phyloP scores from a whole-genome alignment of 1,140 invertebrate genomes.

The Notospermus geniculatus region DNA sequence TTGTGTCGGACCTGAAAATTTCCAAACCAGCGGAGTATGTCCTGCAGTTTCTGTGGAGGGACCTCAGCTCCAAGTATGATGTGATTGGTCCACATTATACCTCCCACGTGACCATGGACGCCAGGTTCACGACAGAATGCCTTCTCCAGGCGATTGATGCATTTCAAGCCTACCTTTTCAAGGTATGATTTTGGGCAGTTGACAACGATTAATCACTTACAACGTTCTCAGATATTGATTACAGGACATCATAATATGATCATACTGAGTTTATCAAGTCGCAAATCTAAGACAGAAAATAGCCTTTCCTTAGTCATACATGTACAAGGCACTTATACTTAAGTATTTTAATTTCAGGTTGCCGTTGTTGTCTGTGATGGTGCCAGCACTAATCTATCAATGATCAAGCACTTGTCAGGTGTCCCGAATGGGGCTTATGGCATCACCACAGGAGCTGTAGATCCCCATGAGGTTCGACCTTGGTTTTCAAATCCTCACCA shows the following conservation, averaged over 20 bases:
- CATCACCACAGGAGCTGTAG: neutral
- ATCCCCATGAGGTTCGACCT: neutral
- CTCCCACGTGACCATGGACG: neutral
- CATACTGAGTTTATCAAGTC: too few species aligned
- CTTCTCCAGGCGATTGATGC: neutral
- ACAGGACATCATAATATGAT: too few species aligned
- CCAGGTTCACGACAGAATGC: neutral
- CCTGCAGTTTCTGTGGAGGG: neutral
- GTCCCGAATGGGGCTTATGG: neutral
- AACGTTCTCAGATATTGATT: too few species aligned
- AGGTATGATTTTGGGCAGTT: neutral
- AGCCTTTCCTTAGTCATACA: neutral
- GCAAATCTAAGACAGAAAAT: neutral
- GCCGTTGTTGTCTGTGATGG: neutral
- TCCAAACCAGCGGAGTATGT: neutral
- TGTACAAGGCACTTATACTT: neutral
- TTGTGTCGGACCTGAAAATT: neutral
- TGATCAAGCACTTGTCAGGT: neutral
- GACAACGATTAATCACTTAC: too few species aligned
- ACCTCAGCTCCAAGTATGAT: neutral
- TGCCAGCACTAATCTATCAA: neutral
- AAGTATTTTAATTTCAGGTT: neutral
- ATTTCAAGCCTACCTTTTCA: neutral
- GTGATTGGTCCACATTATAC: neutral
- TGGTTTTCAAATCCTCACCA: too few species aligned